Evolutionary conservation across 2,888 invertebrate genomes (phyloP).

Genomic region (Diadegma fenestrale): DNA sequence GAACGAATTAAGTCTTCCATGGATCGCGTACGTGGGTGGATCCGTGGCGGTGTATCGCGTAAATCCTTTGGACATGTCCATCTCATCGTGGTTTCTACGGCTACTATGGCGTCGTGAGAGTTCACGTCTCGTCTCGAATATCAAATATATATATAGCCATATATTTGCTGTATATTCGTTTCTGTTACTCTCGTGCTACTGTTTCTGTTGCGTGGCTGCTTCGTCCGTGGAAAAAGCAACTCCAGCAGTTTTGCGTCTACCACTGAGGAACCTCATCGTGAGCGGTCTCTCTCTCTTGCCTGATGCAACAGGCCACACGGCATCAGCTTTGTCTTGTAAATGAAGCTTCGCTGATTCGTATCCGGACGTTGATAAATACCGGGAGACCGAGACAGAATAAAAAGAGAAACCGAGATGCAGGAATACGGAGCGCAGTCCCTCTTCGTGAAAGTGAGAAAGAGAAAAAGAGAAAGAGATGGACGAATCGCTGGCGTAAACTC

Average conservation of each 20-base stretch:
- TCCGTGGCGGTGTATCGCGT: slow-evolving; percentile 67
- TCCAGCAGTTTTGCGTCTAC: slow-evolving; percentile 29
- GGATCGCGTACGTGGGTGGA: slow-evolving; percentile 79
- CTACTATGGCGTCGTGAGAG: slow-evolving; percentile 56
- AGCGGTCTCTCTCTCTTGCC: slow-evolving; percentile 69
- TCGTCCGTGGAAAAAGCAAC: slow-evolving; percentile 38
- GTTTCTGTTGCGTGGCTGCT: slow-evolving; percentile 55
- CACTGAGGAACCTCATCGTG: slow-evolving; percentile 58
- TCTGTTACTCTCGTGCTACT: slow-evolving; percentile 56
- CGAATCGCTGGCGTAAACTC: slow-evolving; percentile 37
- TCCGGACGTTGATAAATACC: slow-evolving; percentile 85
- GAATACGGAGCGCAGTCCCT: slow-evolving; percentile 35
- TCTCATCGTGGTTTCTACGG: slow-evolving; percentile 58
- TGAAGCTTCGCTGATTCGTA: slow-evolving; percentile 84
- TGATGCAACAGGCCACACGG: slow-evolving; percentile 76
- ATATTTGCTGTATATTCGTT: slow-evolving; percentile 55
- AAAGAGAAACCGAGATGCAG: slow-evolving; percentile 54
- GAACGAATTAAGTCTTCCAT: slow-evolving; percentile 79
- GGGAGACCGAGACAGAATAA: slow-evolving; percentile 71
- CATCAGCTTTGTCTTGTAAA: slow-evolving; percentile 84
- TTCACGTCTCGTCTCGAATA: slow-evolving; percentile 58
- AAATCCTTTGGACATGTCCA: slow-evolving; percentile 62
- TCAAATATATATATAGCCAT: slow-evolving; percentile 14
- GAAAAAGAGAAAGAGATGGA: slow-evolving; percentile 20
- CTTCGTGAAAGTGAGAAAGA: slow-evolving; percentile 39